Conservation (phyloP, 2,113 vertebrate species). For the Eurypyga helias region DNA sequence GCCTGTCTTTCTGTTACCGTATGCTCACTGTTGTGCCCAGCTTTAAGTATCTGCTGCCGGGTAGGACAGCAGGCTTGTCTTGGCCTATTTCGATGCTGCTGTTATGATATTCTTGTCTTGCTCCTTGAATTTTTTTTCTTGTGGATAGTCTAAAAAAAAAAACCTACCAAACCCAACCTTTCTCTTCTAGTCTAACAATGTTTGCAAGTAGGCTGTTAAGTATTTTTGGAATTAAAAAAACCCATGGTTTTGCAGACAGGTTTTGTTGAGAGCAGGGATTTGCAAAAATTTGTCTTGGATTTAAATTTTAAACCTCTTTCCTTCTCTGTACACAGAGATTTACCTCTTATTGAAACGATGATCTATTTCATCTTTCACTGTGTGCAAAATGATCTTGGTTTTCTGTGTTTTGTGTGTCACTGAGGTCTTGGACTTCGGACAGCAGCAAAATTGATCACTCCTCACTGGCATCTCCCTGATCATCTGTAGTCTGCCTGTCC, state of each 20-base stretch:
- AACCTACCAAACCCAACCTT: no score
- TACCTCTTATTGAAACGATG: neutral
- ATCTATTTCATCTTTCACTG: neutral
- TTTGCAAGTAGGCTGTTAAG: neutral
- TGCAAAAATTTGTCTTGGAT: neutral
- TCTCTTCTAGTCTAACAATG: neutral
- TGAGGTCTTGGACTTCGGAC: neutral
- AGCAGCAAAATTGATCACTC: neutral
- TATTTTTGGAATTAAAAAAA: neutral
- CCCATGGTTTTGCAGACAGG: neutral
- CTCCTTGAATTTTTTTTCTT: neutral
- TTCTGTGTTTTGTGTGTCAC: neutral
- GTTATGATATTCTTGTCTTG: neutral
- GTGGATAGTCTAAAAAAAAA: neutral
- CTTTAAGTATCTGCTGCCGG: neutral
- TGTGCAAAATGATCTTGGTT: neutral
- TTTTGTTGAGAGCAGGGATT: neutral
- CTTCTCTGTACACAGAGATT: neutral
- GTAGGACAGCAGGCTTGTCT: neutral
- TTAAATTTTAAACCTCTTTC: neutral
- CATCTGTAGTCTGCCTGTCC: neutral
- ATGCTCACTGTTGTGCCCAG: neutral
- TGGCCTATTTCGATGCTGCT: neutral
- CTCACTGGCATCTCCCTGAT: neutral
- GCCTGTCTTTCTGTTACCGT: rapidly evolving